A percentile compares a stretch with the other conserved stretches of the same genome.
phyloP scores from a whole-genome alignment of 1,140 invertebrate species.

The Meteorus sp. region DNA sequence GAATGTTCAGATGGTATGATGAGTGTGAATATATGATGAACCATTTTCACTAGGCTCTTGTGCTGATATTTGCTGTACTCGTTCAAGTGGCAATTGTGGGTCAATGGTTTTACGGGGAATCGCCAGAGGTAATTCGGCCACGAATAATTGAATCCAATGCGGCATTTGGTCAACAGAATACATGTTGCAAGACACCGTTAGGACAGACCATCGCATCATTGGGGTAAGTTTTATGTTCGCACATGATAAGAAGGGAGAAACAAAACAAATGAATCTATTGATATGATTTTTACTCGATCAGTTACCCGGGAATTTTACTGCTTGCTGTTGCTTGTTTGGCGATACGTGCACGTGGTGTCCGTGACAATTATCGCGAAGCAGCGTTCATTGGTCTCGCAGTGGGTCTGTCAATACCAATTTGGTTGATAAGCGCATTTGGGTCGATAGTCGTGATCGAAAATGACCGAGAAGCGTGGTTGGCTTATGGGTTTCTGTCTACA shows the following conservation, averaged over 20 bases:
- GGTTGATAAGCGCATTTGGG: slow-evolving; percentile 73
- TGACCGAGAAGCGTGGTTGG: slow-evolving; percentile 83
- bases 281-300: slow-evolving; percentile 46
- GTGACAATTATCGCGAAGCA: slow-evolving; percentile 92
- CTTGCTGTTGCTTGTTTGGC: slow-evolving; percentile 82
- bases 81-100: slow-evolving; percentile 87
- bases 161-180: slow-evolving; percentile 20
- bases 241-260: not conserved
- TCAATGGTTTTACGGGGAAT: slow-evolving; percentile 77
- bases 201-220: slow-evolving; percentile 54
- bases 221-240: slow-evolving; percentile 41
- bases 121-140: slow-evolving; percentile 67
- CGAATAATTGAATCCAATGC: slow-evolving; percentile 43
- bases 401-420: slow-evolving; percentile 80
- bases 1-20: too few relatives aligned
- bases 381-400: slow-evolving; percentile 84
- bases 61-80: slow-evolving; percentile 86
- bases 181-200: slow-evolving; percentile 51
- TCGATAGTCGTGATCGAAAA: slow-evolving; percentile 71
- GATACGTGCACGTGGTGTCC: slow-evolving; percentile 80
- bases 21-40: slow-evolving; percentile 15
- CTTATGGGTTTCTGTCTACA: slow-evolving; percentile 82
- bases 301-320: slow-evolving; percentile 76
- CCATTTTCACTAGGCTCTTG: slow-evolving; percentile 67
- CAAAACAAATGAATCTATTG: slow-evolving; percentile 7